Evolutionary conservation across 2,888 invertebrate species (phyloP), one percentile per base, ranked within the genome.

Genomic region (Eristalis tenax): DNA sequence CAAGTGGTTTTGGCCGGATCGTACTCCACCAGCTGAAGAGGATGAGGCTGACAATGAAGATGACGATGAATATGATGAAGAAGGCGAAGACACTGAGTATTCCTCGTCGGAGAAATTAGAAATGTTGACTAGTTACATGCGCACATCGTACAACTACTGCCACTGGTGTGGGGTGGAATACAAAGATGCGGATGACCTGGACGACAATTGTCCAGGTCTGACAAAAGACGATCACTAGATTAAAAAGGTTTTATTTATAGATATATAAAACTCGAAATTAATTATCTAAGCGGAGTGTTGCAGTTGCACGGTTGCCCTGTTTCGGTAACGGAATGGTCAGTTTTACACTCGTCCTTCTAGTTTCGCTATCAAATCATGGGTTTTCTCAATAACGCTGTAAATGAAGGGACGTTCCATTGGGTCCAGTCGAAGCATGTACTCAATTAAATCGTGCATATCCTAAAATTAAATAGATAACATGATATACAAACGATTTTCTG

Each of bases 121-220:
- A 88, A 93, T 95, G 86, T 89, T 96, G 4, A 94, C 95, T 0
- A 91, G 93, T 35, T 97, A 97, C 91, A 92, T 97, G 75, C 94
- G 97, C 78, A 94, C 93, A n/a, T 94, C 94, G 50, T 95, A 97
- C 91, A 94, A 94, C 76, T 97, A 97, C 91, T 97, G 97, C 91
- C 94, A 96, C 71, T 97, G 97, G 96, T 97, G 97, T 94, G 96
- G 96, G 13, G 94, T 95, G 5, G 94, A 94, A 66, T 97, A 94
- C 91, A 94, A 95, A 81, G 95, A 95, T 92, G 92, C 92, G 68
- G 93, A 94, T 38, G 96, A 96, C 91, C 90, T 96, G 84, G 91
- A 91, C 64, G 91, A 93, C 13, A 94, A 94, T 90, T 96, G 96
- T 92, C 96, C 96, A 2, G 96, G 96, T 4, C 92, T 92, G 22